Evolutionary conservation across 1,140 invertebrate species (phyloP), one percentile per base, ranked within the genome.

Genomic region (Maconellicoccus hirsutus): DNA sequence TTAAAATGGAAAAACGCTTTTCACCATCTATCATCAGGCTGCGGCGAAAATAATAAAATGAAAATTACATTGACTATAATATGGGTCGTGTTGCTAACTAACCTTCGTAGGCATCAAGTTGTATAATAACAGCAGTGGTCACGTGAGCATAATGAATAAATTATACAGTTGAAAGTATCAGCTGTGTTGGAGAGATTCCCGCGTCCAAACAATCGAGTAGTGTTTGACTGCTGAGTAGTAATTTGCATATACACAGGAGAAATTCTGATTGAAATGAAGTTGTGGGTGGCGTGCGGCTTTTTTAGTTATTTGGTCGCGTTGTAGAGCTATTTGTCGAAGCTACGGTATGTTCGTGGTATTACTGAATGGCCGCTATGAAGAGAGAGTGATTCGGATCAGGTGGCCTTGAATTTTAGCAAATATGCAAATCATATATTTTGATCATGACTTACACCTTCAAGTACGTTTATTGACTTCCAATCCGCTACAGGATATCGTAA

Each of bases 191-290:
- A 66, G 25, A 66, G 61, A 66, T 66, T 66, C 21, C 61, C 61
- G 61, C 25, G 29, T 33, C 29, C 21, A 66, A 66, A 66, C 61
- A 66, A 66, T 66, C 25, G 61, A 25, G 61, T 66, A 66, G 25
- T 66, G 61, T 66, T 66, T 66, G 61, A 22, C 21, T 3, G 42
- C 61, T 22, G 22, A 66, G 25, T 19, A 23, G 61, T 25, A 66
- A 66, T 66, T 66, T 66, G 61, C 61, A 66, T 66, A 66, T 66
- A 66, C 22, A 66, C 10, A 12, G 42, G 42, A 66, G 22, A 66
- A 66, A 66, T 66, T 66, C 61, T 66, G 61, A 66, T 66, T 25
- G 61, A 66, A 26, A 66, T 66, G 61, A 66, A 66, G 6, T 66
- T 25, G 61, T 66, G 61, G 25, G 61, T 66, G 61, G 42, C 42